phyloP scores from a whole-genome alignment of 2,797 vertebrate species.

The Mormyrops attenuatus region DNA sequence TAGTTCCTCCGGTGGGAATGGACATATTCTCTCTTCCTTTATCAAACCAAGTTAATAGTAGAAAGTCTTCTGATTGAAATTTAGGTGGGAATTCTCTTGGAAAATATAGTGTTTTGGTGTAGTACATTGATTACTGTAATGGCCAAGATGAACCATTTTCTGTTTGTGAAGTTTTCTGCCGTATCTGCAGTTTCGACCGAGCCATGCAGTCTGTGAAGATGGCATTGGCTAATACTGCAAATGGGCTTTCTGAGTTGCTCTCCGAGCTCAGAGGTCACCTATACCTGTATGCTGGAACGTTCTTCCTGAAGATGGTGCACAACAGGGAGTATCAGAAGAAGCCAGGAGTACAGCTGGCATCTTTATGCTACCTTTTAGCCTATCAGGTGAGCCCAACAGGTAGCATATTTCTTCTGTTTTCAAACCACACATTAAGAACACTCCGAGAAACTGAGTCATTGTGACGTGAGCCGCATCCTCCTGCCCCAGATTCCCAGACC shows the following conservation, averaged over 20 bases:
- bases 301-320: slow-evolving; percentile 85
- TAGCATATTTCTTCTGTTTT: neutral
- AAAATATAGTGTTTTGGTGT: neutral
- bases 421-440: neutral
- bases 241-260: slow-evolving; percentile 74
- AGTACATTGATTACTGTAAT: neutral
- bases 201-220: slow-evolving; percentile 73
- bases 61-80: neutral
- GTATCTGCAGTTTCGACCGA: slow-evolving; percentile 77
- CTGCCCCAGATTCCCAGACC: slow-evolving; percentile 74
- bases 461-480: neutral
- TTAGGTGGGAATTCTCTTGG: neutral
- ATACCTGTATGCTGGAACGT: slow-evolving; percentile 80
- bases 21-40: neutral
- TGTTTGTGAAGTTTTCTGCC: neutral
- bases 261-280: slow-evolving; percentile 85
- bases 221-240: slow-evolving; percentile 49
- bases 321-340: slow-evolving; percentile 79
- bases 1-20: neutral
- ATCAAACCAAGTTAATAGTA: neutral
- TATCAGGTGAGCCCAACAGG: slow-evolving; percentile 72
- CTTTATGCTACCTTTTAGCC: slow-evolving; percentile 84
- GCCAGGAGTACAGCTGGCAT: slow-evolving; percentile 71
- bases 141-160: neutral
- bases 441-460: neutral